Evolutionary conservation across 2,888 invertebrate genomes (phyloP).

Genomic region (Scrobipalpa atriplicella): DNA sequence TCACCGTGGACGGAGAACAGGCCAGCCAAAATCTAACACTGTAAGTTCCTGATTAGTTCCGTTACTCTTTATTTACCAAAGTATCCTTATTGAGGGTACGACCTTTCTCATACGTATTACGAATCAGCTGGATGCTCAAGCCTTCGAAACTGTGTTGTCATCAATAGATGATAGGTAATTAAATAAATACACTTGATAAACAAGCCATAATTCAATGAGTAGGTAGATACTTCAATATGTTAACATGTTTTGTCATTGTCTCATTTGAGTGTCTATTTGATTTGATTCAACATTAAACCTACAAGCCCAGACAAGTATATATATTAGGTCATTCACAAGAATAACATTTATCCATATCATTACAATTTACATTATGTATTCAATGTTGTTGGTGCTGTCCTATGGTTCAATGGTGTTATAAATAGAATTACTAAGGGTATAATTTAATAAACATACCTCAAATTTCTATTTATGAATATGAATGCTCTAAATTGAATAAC

Average conservation of each 20-base stretch:
- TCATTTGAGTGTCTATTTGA: too few relatives aligned
- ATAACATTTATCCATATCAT: neutral
- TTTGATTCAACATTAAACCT: too few relatives aligned
- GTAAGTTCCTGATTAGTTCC: conserved; percentile 54
- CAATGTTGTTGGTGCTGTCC: too few relatives aligned
- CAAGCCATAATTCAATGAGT: neutral
- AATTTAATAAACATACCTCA: too few relatives aligned
- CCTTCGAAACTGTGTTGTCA: neutral
- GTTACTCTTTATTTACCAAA: neutral
- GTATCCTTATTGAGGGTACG: neutral
- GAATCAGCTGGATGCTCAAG: neutral
- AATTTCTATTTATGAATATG: too few relatives aligned
- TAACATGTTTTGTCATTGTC: too few relatives aligned
- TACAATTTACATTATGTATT: too few relatives aligned
- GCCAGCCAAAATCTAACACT: conserved; percentile 87
- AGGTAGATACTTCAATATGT: too few relatives aligned
- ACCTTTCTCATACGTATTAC: neutral
- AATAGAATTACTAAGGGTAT: too few relatives aligned
- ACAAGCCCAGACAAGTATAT: neutral
- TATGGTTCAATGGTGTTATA: too few relatives aligned
- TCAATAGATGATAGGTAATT: too few relatives aligned
- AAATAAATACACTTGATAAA: neutral
- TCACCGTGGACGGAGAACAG: conserved; percentile 92
- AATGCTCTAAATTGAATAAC: too few relatives aligned
- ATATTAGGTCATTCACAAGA: neutral